Conservation (phyloP, 2,888 invertebrate genomes). For the Laspeyria flexula region DNA sequence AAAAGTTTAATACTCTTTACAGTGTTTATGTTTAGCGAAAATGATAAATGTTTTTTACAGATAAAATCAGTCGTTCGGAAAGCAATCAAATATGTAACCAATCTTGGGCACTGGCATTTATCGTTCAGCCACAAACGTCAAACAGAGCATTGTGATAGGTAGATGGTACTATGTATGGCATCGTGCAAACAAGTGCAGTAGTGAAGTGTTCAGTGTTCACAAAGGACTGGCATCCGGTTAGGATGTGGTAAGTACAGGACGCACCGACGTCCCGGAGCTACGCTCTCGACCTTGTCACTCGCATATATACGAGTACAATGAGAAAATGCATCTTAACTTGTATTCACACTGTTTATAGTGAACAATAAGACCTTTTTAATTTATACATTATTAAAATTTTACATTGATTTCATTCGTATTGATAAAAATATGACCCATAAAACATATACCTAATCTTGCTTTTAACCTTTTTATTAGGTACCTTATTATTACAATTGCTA, state of each 20-base stretch:
- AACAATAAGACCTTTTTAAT: neutral
- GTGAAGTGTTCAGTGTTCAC: conserved; percentile 18
- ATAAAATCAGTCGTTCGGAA: neutral
- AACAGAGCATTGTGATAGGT: neutral
- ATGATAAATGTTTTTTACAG: neutral
- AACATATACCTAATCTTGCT: too few species aligned
- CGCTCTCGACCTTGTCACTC: conserved; percentile 34
- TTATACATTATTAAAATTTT: neutral
- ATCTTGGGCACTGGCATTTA: conserved; percentile 4
- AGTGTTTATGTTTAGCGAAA: neutral
- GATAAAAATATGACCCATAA: too few species aligned
- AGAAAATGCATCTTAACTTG: conserved; percentile 10
- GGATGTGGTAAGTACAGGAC: conserved; percentile 47
- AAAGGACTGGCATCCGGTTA: conserved; percentile 42
- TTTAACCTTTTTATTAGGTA: too few species aligned
- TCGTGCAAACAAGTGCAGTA: conserved; percentile 22
- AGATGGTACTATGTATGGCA: neutral
- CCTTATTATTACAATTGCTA: too few species aligned
- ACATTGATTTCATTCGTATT: too few species aligned
- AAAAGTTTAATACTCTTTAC: neutral
- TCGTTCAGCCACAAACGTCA: neutral
- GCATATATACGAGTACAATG: conserved; percentile 18
- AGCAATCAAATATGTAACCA: neutral
- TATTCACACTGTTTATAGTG: conserved; percentile 1
- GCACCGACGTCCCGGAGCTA: conserved; percentile 26